Evolutionary conservation across 2,797 vertebrate genomes (phyloP).

Genomic region (Enteromius unitaeniatus): DNA sequence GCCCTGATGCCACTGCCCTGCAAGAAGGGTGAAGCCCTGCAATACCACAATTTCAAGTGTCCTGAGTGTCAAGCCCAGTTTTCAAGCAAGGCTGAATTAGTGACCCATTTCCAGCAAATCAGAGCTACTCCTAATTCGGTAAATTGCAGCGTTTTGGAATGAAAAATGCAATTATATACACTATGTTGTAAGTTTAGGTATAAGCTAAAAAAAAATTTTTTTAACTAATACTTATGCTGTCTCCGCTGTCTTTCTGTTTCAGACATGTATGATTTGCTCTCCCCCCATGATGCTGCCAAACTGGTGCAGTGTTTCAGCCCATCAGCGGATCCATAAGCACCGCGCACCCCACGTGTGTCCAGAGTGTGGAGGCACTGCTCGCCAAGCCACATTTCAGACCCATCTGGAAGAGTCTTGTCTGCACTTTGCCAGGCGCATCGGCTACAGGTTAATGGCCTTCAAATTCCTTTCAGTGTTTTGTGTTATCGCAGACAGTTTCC

Average conservation of each 20-base stretch:
- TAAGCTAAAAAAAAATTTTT: not conserved
- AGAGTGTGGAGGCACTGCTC: constrained; percentile 88
- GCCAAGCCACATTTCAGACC: constrained; percentile 82
- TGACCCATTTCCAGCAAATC: constrained; percentile 89
- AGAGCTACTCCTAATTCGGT: constrained; percentile 72
- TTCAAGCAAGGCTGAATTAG: constrained; percentile 85
- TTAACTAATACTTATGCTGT: not conserved
- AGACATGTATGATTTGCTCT: constrained; percentile 88
- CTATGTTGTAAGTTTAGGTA: not conserved
- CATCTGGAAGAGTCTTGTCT: constrained; percentile 90
- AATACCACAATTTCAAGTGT: constrained; percentile 82
- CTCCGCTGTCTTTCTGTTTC: constrained; percentile 3
- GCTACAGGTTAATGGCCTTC: constrained; percentile 84
- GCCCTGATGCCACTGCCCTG: constrained; percentile 80
- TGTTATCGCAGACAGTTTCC: not conserved
- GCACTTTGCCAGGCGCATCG: constrained; percentile 92
- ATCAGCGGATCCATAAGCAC: constrained; percentile 91
- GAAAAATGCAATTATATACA: too few species aligned
- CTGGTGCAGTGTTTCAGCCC: constrained; percentile 88
- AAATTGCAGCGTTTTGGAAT: constrained; percentile 56
- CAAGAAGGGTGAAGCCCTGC: constrained; percentile 75
- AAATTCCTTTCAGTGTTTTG: not conserved
- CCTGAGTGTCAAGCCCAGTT: constrained; percentile 91
- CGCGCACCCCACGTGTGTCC: constrained; percentile 89
- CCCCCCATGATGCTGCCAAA: constrained; percentile 92